Conservation (phyloP, 92 coral and sea anemone species). For the Micromussa lordhowensis region DNA sequence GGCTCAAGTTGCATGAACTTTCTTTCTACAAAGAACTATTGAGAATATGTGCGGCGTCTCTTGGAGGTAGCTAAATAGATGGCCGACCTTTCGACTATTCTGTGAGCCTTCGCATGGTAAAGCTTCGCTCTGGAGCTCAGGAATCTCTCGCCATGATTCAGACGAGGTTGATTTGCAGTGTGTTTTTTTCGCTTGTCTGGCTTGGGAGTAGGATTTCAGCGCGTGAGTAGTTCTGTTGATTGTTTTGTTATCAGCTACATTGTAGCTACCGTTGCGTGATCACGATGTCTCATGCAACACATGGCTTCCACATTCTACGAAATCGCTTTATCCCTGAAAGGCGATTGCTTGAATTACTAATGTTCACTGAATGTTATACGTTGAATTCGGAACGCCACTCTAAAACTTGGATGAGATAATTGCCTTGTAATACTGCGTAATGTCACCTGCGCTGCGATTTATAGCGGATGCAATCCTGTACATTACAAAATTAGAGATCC, state of each 20-base stretch:
- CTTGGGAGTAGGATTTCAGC: slow-evolving; percentile 12
- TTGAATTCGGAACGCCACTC: background rate
- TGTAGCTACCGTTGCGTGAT: background rate
- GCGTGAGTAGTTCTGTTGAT: slow-evolving; percentile 17
- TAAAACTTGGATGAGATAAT: background rate
- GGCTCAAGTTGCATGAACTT: slow-evolving; percentile 20
- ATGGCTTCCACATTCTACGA: background rate
- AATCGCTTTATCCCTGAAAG: background rate
- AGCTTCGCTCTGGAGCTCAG: background rate
- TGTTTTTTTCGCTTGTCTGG: slow-evolving; percentile 1
- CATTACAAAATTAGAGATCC: background rate
- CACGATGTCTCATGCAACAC: background rate
- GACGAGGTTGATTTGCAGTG: slow-evolving; percentile 8
- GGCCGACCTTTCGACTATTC: slow-evolving; percentile 7
- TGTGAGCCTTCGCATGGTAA: background rate
- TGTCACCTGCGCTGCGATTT: background rate
- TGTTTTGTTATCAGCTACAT: background rate
- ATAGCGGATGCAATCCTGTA: background rate
- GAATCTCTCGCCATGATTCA: background rate
- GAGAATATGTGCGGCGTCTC: slow-evolving; percentile 4
- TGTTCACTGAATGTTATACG: background rate
- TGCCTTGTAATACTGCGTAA: background rate
- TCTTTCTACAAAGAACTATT: slow-evolving; percentile 38
- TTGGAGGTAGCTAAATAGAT: background rate
- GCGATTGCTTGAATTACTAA: background rate